Evolutionary conservation across 2,888 invertebrate species (phyloP).

Genomic region (Panzeria rudis): DNA sequence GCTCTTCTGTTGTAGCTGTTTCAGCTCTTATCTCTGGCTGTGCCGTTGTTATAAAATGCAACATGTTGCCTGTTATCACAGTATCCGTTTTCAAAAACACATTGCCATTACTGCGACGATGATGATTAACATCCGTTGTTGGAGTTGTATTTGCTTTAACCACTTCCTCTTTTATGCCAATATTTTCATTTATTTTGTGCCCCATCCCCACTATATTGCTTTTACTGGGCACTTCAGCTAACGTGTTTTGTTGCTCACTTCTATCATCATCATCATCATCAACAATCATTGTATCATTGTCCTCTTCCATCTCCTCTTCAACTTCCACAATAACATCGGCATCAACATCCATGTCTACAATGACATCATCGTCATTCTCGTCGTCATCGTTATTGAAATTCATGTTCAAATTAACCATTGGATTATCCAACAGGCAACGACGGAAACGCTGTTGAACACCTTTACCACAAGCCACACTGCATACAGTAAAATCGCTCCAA

Average conservation of each 20-base stretch:
- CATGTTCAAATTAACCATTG: constrained; percentile 82
- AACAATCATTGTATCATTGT: constrained; percentile 53
- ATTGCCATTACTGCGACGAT: constrained; percentile 8
- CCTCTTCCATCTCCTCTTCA: constrained; percentile 38
- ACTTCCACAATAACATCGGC: constrained; percentile 73
- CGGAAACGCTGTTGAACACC: constrained; percentile 84
- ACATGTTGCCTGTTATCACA: constrained; percentile 67
- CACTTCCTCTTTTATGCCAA: constrained; percentile 29
- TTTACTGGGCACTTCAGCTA: constrained; percentile 14
- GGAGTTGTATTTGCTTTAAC: constrained; percentile 42
- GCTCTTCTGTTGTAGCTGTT: constrained; percentile 56
- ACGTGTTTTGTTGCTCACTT: constrained; percentile 53
- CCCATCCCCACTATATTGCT: constrained; percentile 46
- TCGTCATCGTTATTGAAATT: constrained; percentile 77
- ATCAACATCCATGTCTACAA: constrained; percentile 79
- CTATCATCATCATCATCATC: constrained; percentile 59
- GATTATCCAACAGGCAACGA: constrained; percentile 83
- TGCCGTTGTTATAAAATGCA: constrained; percentile 66
- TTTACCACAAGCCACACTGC: constrained; percentile 83
- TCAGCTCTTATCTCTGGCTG: constrained; percentile 39
- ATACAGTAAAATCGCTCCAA: constrained; percentile 84
- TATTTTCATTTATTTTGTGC: constrained; percentile 36
- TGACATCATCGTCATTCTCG: constrained; percentile 74
- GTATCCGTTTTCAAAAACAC: constrained; percentile 67
- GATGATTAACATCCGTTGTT: constrained; percentile 44